Evolutionary conservation across 2,888 invertebrate genomes (phyloP), one percentile per base, ranked within the genome.

Genomic region (Zygaena filipendulae): DNA sequence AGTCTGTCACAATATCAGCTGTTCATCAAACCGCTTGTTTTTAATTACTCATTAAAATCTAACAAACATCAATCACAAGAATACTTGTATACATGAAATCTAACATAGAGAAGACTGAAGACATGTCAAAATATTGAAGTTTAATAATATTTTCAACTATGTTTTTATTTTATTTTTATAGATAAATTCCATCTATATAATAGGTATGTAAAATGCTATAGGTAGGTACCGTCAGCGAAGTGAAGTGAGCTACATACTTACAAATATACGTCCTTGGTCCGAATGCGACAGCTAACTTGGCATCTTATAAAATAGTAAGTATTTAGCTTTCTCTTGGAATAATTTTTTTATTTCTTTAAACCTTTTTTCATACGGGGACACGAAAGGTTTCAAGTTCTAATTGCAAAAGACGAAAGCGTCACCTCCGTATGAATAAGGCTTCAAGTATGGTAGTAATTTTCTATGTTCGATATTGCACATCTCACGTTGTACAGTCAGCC

Each of bases 191-290:
- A 40, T 40, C 42, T 48, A 48, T 47, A 7, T 16, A 16, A 16
- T 16, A 16, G 16, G 16, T 16, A 16, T n/a, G 38, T 47, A 47
- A 50, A 68, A 68, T 61, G 69, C 68, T 63, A 60, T 43, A 45
- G 45, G n/a, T n/a, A n/a, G n/a, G 50, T 58, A 63, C 58, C 53
- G 53, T 54, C 61, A 70, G 74, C 72, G 16, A 47, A 58, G 68
- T 68, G 70, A 67, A 58, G 67, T 66, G 64, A 66, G 63, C 71
- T 70, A 72, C 52, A 72, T 52, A 63, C 71, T 71, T 72, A 71
- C 54, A 59, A 50, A 41, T 51, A 42, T 43, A 60, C 48, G 46
- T 52, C 63, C 68, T 69, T 77, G 75, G 77, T 77, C 75, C 77
- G 75, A 67, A 67, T 66, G 70, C 70, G 62, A 69, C 48, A 56